Conservation (phyloP, 2,888 invertebrate genomes). For the Drosophila anceps region DNA sequence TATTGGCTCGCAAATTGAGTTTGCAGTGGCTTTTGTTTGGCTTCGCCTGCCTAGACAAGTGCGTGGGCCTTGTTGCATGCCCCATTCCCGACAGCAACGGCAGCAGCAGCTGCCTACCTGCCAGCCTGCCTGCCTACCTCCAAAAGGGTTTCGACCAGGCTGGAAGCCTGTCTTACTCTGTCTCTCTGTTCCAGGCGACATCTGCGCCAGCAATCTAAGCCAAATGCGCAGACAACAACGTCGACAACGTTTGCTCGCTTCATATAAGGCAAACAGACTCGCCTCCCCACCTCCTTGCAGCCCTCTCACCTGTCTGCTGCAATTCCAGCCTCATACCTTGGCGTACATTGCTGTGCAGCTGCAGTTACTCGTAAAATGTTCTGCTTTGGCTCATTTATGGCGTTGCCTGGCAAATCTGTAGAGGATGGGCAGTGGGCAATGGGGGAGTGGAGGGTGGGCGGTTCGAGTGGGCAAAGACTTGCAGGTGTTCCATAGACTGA, state of each 20-base stretch:
- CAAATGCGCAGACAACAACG: slow-evolving; percentile 42
- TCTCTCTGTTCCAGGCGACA: slow-evolving; percentile 58
- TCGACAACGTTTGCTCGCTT: slow-evolving; percentile 54
- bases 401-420: slow-evolving; percentile 46
- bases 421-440: slow-evolving; percentile 25
- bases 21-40: slow-evolving; percentile 60
- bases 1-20: slow-evolving; percentile 66
- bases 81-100: background rate
- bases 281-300: background rate
- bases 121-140: slow-evolving; percentile 34
- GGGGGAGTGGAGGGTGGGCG: slow-evolving; percentile 59
- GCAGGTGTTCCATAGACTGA: slow-evolving; percentile 78
- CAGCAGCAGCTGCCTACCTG: slow-evolving; percentile 42
- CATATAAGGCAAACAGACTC: slow-evolving; percentile 64
- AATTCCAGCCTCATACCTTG: slow-evolving; percentile 12
- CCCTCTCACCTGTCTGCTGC: slow-evolving; percentile 11
- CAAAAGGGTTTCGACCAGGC: slow-evolving; percentile 54
- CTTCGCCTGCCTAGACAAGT: slow-evolving; percentile 63
- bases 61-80: slow-evolving; percentile 61
- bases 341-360: slow-evolving; percentile 55
- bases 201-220: slow-evolving; percentile 69
- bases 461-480: slow-evolving; percentile 7
- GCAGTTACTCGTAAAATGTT: slow-evolving; percentile 46
- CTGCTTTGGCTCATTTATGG: slow-evolving; percentile 45
- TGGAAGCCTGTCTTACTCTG: slow-evolving; percentile 11